Percentiles rank a stretch among this genome's conserved stretches.
These are phyloP conservation scores for Uromys caudimaculatus DNA, from an alignment of 2,797 vertebrate genomes.

Conservation along the genomic window DNA sequence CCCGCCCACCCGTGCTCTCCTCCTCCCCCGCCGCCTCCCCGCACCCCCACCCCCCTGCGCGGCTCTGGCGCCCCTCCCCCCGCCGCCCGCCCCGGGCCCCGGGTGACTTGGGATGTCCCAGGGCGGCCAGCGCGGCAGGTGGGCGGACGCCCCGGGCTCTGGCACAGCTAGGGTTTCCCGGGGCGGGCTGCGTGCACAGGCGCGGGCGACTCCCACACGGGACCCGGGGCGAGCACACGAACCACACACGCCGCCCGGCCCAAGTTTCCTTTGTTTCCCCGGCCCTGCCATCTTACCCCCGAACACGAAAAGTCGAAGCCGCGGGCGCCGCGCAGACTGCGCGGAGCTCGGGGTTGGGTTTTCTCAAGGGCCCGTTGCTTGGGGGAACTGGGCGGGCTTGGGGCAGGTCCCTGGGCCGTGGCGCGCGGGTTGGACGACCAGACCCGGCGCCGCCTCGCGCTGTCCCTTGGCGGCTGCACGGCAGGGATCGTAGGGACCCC, in stretches of 20 bases:
- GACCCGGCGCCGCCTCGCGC: not conserved
- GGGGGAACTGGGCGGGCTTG: not conserved
- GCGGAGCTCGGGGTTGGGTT: not conserved
- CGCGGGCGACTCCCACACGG: constrained; percentile 59
- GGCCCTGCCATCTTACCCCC: constrained; percentile 72
- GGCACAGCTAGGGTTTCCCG: not conserved
- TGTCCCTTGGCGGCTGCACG: not conserved
- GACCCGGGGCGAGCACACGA: constrained; percentile 44
- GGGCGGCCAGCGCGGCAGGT: constrained; percentile 48
- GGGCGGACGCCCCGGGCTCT: constrained; percentile 43
- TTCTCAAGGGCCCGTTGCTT: not conserved
- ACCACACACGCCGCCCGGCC: constrained; percentile 59
- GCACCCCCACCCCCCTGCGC: not conserved
- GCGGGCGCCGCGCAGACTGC: not conserved
- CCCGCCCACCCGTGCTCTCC: constrained; percentile 70
- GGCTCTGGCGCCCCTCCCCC: not conserved
- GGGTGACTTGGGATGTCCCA: not conserved
- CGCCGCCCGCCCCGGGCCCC: not conserved
- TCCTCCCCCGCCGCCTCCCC: constrained; percentile 50
- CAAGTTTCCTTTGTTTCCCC: constrained; percentile 80
- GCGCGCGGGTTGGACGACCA: not conserved
- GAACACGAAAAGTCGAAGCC: constrained; percentile 32
- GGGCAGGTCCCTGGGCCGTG: not conserved
- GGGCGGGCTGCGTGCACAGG: not conserved
- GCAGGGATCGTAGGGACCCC: not conserved